Evolutionary conservation across 2,113 vertebrate genomes (phyloP), one percentile per base, ranked within the genome.

Genomic region (Bostrychus sinensis): DNA sequence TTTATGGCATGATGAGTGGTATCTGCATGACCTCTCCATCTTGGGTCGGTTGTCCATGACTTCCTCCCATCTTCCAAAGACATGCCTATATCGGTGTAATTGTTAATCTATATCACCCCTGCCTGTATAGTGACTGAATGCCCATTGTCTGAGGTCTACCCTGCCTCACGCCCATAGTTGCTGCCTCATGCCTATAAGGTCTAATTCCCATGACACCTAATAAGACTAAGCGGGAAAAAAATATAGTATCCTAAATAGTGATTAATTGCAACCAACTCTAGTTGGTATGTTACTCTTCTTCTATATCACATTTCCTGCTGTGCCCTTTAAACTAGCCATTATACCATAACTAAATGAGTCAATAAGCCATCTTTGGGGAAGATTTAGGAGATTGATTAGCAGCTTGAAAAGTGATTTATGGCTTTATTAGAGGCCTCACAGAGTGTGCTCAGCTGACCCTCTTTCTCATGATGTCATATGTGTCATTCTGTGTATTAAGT

Each of bases 321-420:
- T 50, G 41, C 25, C 30, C 26, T 61, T 57, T 7, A 70, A 41
- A 45, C n/a, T n/a, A 0, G 64, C 67, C 23, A 26, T n/a, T 54
- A 25, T 22, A 53, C 56, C 46, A 46, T n/a, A n/a, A n/a, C n/a
- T n/a, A n/a, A n/a, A n/a, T n/a, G 28, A 32, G 45, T 80, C 75
- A 56, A 77, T 66, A 70, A 0, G 4, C 13, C 25, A 22, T 58
- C 55, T n/a, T 19, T 0, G 16, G 75, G 65, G 16, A 62, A 23
- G 43, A 17, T 79, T 78, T 16, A 62, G 16, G 25, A 37, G 57
- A 80, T 80, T 67, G 74, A 66, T 65, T 58, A 17, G 14, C 64
- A 2, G 54, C 42, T 57, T 77, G 25, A 78, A 59, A 64, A 57
- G 13, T 48, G 66, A 66, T 81, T 75, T 48, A 56, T 56, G 34